Base-by-base conservation (phyloP, 2,113 vertebrate genomes). In the Sisor rabdophorus region DNA sequence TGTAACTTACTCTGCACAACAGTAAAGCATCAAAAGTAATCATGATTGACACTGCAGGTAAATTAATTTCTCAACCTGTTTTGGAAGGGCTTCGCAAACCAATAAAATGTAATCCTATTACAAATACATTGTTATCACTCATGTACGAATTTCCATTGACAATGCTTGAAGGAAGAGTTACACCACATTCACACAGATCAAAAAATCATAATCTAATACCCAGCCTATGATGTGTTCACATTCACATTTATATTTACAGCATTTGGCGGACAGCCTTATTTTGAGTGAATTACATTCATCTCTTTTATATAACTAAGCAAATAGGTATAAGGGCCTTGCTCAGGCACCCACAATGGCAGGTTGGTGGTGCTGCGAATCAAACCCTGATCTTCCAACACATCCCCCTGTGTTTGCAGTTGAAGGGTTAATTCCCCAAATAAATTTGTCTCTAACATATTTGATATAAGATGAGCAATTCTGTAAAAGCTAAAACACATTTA, bases 21-120 rank as follows among this genome's bases (percentile, higher is more conserved):
- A 90, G 91, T 89, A 87, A 87, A 86, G 82, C 86, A 90, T 92
- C 87, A 89, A 87, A 85, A 78, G 75, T 69, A 79, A 82, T 60
- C 55, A 80, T 81, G 82, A 78, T 84, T 86, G 80, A 72, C 77
- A 85, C 82, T 77, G 84, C 84, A 85, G 84, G 79, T 80, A 76
- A 81, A 64, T 17, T 78, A 85, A 86, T 85, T 82, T 80, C 80
- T 79, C 84, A 80, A 85, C 80, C 70, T 77, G 83, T 87, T 82
- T 78, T 81, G 80, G 84, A 88, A 73, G 30, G 70, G 17, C 69
- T 11, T 87, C 76, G 82, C 56, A 84, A 82, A 87, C 90, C 86
- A 88, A 87, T 84, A 79, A 79, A 67, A 76, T 77, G 84, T 82
- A 80, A 87, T 85, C 86, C 82, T 86, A 83, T 76, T 78, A 84